A percentile compares a stretch with the other conserved stretches of the same genome.
These are phyloP conservation scores for Meiosimyza decipiens DNA, from an alignment of 2,888 invertebrate species.

Conservation along the genomic window DNA sequence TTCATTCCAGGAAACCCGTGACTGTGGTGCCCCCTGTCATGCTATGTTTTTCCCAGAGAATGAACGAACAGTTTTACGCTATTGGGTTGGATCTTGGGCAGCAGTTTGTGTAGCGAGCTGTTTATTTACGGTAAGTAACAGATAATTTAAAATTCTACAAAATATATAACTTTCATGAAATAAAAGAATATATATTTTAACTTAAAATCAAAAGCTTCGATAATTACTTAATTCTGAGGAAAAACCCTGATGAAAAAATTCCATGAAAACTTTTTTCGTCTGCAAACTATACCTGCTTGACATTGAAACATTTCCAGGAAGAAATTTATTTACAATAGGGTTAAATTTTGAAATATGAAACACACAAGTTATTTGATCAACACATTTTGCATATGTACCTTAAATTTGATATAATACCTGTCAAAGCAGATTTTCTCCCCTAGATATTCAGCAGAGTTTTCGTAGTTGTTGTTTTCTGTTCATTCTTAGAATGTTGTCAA, in stretches of 20 bases:
- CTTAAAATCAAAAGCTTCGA: too few species aligned
- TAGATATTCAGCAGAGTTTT: not conserved
- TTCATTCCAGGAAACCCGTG: slow-evolving; percentile 68
- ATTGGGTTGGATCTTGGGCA: slow-evolving; percentile 96
- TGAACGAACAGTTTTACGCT: slow-evolving; percentile 83
- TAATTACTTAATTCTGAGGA: too few species aligned
- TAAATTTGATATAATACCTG: slow-evolving; percentile 59
- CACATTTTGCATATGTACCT: too few species aligned
- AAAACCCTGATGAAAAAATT: too few species aligned
- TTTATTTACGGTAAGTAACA: slow-evolving; percentile 77
- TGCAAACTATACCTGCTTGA: too few species aligned
- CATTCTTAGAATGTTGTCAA: not conserved
- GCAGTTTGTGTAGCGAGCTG: slow-evolving; percentile 90
- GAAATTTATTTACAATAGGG: too few species aligned
- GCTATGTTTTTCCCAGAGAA: slow-evolving; percentile 90
- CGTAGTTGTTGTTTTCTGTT: not conserved
- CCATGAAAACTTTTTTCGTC: too few species aligned
- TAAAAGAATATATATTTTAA: too few species aligned
- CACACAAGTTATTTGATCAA: too few species aligned
- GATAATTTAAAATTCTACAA: not conserved
- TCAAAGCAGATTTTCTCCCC: slow-evolving; percentile 55
- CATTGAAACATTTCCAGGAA: too few species aligned
- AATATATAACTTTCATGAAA: too few species aligned
- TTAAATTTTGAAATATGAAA: too few species aligned
- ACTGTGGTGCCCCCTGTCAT: slow-evolving; percentile 92